Conservation (phyloP, 2,797 vertebrate species). For the Tachyglossus aculeatus region DNA sequence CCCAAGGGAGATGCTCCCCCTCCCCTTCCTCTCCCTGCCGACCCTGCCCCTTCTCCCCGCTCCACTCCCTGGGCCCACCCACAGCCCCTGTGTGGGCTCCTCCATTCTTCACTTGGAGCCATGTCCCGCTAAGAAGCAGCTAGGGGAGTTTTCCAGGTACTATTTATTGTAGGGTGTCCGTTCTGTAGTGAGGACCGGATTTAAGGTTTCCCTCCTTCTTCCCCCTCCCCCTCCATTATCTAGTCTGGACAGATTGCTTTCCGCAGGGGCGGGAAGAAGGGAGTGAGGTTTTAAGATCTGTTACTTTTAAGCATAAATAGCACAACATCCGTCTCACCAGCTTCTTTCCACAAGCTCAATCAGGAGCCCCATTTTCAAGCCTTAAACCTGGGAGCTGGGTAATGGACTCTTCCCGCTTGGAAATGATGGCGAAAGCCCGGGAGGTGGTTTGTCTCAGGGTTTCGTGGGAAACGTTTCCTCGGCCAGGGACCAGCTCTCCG, state of each 20-base stretch:
- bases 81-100: not conserved
- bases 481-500: no score
- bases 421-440: no score
- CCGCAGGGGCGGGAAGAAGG: not conserved
- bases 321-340: not conserved
- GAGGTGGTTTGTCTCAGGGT: no score
- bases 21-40: not conserved
- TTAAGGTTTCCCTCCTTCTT: not conserved
- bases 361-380: constrained; percentile 19
- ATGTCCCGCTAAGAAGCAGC: not conserved
- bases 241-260: not conserved
- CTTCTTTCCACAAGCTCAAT: not conserved
- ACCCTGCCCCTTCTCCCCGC: not conserved
- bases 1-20: not conserved
- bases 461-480: no score
- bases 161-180: not conserved
- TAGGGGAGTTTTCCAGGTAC: not conserved
- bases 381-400: constrained; percentile 22
- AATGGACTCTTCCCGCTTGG: not conserved
- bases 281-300: not conserved
- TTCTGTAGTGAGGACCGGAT: not conserved
- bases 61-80: not conserved
- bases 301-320: not conserved
- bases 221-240: not conserved
- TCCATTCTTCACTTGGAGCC: not conserved